Base-by-base conservation (phyloP, 2,113 vertebrate species). In the Oncorhynchus gorbuscha region DNA sequence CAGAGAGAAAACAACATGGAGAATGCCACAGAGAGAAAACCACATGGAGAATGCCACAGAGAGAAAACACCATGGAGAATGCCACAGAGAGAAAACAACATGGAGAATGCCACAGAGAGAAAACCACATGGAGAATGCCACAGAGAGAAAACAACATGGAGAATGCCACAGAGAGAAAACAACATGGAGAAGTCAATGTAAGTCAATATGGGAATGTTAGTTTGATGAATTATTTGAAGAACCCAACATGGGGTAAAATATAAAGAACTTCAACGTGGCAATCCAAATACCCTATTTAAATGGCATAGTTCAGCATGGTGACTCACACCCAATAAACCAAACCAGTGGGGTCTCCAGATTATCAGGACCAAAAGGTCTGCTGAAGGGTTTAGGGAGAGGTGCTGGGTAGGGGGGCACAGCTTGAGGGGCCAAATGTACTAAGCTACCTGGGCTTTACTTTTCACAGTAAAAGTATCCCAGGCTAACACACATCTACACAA, bases 351-450 rank as follows among this genome's bases (percentile, higher is more conserved):
- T 18, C 24, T 62, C 39, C 4, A 55, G 39, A 77, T 62, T 51
- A 79, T 62, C 59, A 4, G 13, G 71, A 73, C 69, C 69, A 75
- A 79, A 84, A 76, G 35, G 72, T 32, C 66, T 84, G 77, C 39
- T 73, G 66, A 62, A 20, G 39, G 69, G 71, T 16, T 32, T 32
- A 26, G 16, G 48, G 28, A 64, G n/a, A 62, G 64, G 59, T 55
- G 20, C 22, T 26, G 72, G n/a, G 39, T 45, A 18, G 32, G 9
- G 69, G 76, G 13, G 51, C 58, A 69, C 70, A 78, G 82, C 62
- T 81, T 70, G 20, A 75, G 74, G 30, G 55, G 81, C 35, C 84
- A 89, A 81, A 85, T 83, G 86, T 71, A 66, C 62, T 28, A 65
- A 71, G 30, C 4, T 6, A 78, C 48, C 76, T 58, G 49, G 58